These are phyloP conservation scores for Poeciliopsis presidionis DNA, from an alignment of 2,797 vertebrate species.

Conservation along the genomic window DNA sequence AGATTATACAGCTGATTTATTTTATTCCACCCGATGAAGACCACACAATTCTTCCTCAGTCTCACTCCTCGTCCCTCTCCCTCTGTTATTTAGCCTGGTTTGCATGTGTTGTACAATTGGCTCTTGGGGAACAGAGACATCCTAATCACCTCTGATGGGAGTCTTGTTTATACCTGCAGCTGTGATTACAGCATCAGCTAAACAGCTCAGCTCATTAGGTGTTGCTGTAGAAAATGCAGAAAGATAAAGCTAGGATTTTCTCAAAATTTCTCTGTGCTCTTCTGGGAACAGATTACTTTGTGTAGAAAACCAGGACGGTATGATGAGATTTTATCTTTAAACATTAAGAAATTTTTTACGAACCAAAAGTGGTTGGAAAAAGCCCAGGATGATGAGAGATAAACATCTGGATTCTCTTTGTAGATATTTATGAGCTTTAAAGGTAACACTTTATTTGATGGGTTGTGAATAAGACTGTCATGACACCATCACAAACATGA, in stretches of 20 bases:
- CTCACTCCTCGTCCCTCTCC: not conserved
- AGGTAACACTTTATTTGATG: not conserved
- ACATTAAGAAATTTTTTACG: constrained; percentile 14
- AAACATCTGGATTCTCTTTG: not conserved
- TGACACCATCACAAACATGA: too few species aligned
- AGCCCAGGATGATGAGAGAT: constrained; percentile 6
- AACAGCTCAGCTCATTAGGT: constrained; percentile 31
- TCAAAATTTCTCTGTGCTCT: constrained; percentile 12
- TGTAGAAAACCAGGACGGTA: constrained; percentile 18
- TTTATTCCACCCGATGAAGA: constrained; percentile 45
- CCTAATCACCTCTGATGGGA: constrained; percentile 51
- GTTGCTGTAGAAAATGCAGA: constrained; percentile 14
- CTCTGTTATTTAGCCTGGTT: constrained; percentile 22
- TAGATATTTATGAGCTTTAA: not conserved
- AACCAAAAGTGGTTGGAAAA: constrained; percentile 20
- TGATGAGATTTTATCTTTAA: constrained; percentile 34
- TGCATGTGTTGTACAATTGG: constrained; percentile 35
- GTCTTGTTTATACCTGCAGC: constrained; percentile 60
- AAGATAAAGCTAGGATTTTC: constrained; percentile 14
- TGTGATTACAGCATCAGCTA: constrained; percentile 46
- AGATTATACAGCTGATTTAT: constrained; percentile 63
- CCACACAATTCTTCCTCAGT: constrained; percentile 29
- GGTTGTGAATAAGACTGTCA: too few species aligned
- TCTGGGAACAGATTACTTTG: constrained; percentile 30
- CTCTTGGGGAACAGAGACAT: constrained; percentile 31